Evolutionary conservation across 1,140 invertebrate genomes (phyloP).

Genomic region (Ptiloglossa arizonensis): DNA sequence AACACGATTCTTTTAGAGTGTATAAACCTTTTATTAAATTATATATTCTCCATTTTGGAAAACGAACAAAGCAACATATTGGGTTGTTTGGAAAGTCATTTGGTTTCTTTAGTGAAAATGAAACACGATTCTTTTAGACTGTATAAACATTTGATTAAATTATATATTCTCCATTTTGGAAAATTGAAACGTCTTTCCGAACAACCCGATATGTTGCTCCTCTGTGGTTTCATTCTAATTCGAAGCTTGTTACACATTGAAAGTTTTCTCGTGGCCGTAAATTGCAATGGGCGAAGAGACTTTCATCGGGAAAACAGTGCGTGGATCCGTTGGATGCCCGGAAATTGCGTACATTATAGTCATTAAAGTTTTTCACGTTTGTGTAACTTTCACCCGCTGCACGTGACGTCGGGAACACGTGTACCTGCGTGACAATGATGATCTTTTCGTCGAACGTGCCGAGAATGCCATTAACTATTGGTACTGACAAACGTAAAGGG

Average conservation of each 20-base stretch:
- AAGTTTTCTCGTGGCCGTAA: not conserved
- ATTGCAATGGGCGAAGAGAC: not conserved
- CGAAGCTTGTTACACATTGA: not conserved
- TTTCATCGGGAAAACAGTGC: conserved; percentile 1
- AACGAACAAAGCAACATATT: no score
- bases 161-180: no score
- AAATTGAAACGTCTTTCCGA: no score
- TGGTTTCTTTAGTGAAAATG: no score
- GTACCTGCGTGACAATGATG: not conserved
- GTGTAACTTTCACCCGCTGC: conserved; percentile 31
- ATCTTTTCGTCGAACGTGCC: not conserved
- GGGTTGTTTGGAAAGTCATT: no score
- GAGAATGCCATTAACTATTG: not conserved
- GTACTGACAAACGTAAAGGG: not conserved
- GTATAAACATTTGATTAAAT: no score
- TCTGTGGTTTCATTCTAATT: no score
- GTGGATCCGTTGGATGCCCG: conserved; percentile 6
- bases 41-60: no score
- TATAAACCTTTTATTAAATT: no score
- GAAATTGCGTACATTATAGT: conserved; percentile 39
- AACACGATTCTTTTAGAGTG: no score
- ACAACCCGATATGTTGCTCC: no score
- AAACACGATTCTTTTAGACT: no score
- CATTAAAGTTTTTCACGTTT: conserved; percentile 33
- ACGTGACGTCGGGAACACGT: conserved; percentile 1